Evolutionary conservation across 2,113 vertebrate species (phyloP).

Genomic region (Mobula birostris): DNA sequence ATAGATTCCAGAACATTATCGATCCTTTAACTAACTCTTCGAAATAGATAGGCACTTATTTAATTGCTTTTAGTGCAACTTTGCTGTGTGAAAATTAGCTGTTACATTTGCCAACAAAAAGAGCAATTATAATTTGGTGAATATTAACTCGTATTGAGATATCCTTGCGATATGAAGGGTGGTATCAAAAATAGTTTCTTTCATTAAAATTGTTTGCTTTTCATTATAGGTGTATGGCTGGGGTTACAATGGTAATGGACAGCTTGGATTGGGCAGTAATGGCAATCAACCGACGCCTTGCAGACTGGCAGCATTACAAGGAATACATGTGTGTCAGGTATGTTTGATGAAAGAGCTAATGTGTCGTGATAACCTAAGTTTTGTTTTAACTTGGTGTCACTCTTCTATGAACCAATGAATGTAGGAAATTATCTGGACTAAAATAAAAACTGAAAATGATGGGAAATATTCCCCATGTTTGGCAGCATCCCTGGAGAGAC

Average conservation of each 20-base stretch:
- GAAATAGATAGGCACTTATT: not conserved
- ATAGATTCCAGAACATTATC: not conserved
- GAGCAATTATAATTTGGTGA: not conserved
- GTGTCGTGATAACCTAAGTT: not conserved
- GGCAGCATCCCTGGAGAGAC: no score
- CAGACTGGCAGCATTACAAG: slow-evolving; percentile 82
- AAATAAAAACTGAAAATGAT: no score
- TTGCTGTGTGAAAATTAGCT: not conserved
- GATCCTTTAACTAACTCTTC: not conserved
- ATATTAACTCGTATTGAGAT: not conserved
- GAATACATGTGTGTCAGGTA: slow-evolving; percentile 79
- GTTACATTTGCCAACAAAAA: not conserved
- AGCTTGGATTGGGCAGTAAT: slow-evolving; percentile 87
- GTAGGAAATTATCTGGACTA: not conserved
- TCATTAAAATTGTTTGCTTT: not conserved
- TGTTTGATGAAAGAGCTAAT: not conserved
- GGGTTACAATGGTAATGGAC: slow-evolving; percentile 97
- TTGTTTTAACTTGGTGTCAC: not conserved
- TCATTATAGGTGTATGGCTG: slow-evolving; percentile 78
- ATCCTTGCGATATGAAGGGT: not conserved
- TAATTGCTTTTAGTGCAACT: not conserved
- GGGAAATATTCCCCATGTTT: no score
- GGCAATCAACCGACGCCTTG: slow-evolving; percentile 91
- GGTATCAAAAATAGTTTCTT: not conserved
- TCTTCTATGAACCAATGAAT: no score